These are phyloP conservation scores for Chaetodon auriga DNA, from an alignment of 2,113 vertebrate species.

Conservation along the genomic window DNA sequence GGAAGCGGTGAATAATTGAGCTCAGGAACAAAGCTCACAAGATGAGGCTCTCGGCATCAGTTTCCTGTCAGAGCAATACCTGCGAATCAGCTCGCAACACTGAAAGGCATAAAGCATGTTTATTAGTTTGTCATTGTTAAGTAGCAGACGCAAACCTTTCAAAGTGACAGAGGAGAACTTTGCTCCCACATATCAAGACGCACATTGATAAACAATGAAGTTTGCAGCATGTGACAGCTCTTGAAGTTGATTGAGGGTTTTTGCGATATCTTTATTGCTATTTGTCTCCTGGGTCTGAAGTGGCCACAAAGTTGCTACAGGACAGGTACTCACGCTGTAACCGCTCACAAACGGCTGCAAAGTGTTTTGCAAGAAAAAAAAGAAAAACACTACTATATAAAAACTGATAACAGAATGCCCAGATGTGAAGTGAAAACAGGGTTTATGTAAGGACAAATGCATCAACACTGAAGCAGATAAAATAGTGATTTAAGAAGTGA, in stretches of 20 bases:
- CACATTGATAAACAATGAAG: conserved; percentile 3
- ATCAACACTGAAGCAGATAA: background rate
- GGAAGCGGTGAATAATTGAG: conserved; percentile 57
- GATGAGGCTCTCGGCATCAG: conserved; percentile 14
- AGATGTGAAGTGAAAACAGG: conserved; percentile 11
- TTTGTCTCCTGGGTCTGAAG: conserved; percentile 24
- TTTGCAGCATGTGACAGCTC: conserved; percentile 10
- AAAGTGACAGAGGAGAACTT: conserved; percentile 10
- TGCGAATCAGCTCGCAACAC: background rate
- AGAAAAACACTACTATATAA: background rate
- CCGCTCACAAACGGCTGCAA: background rate
- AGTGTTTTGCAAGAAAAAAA: conserved; percentile 1
- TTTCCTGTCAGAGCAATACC: background rate
- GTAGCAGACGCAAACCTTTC: conserved; percentile 1
- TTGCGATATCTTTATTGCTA: conserved; percentile 25
- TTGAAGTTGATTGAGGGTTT: conserved; percentile 33
- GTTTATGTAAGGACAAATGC: conserved; percentile 17
- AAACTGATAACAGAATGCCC: conserved; percentile 8
- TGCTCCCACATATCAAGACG: background rate
- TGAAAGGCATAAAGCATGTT: background rate
- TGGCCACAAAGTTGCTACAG: background rate
- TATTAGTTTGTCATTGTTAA: conserved; percentile 16
- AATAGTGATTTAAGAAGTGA: conserved; percentile 7
- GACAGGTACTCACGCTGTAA: conserved; percentile 1
- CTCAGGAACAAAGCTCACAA: conserved; percentile 30